Base-by-base conservation (phyloP, 1,140 invertebrate species). In the Leptinotarsa defecta region DNA sequence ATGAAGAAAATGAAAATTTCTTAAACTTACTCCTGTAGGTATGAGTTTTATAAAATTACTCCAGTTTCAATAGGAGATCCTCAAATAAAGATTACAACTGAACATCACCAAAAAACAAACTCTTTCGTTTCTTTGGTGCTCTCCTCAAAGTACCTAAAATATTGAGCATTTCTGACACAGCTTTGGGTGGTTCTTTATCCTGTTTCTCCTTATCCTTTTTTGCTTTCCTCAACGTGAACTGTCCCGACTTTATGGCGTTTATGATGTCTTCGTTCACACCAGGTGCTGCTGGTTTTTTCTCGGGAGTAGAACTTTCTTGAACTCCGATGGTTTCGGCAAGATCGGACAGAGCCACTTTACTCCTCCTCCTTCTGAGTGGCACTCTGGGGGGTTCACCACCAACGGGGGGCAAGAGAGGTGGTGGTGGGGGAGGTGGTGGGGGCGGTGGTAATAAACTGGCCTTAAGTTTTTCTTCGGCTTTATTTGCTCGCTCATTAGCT, bases 211-310 rank as follows among this genome's bases (percentile, higher is more conserved):
- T 89, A 22, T 71, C 70, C 70, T 85, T 88, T 65, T 92, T 91
- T 1, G 89, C 89, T 8, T 91, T 90, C 79, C 90, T 91, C 13
- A 93, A 83, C 0, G 91, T 92, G 83, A 93, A 93, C 74, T 89
- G 89, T n/a, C 92, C 92, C 15, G 91, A 90, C 86, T 93, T 93
- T 24, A 93, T 92, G 83, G 92, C 90, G 82, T 91, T 92, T 4
- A 93, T 92, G 76, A 93, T 91, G 57, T 92, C 91, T 77, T 92
- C 91, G 77, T 93, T 92, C 3, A 89, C 91, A 19, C 81, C 81
- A 69, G 80, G 72, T 48, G 77, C 75, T 65, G 76, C 20, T 13
- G 71, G 57, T 76, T 81, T 80, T 49, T 79, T 79, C n/a, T 76
- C 75, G 4, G 34, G 61, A 3, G 24, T 24, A 20, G 68, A 68